Conservation (phyloP, 2,888 invertebrate species). For the Alsophila aescularia region DNA sequence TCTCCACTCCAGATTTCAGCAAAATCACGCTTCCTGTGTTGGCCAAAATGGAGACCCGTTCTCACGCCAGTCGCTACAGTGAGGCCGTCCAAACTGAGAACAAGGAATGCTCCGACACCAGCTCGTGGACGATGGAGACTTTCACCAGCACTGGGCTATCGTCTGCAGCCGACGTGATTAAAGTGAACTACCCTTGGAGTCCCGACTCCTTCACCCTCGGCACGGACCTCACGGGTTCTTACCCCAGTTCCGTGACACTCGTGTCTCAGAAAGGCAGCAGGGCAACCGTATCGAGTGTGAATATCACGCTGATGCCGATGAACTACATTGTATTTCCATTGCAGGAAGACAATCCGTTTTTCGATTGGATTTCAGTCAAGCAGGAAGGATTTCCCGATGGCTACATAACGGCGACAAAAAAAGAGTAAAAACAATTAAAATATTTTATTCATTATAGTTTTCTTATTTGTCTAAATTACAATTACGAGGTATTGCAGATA, state of each 20-base stretch:
- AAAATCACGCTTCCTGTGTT: too few species aligned
- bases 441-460: constrained; percentile 41
- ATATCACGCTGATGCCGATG: constrained; percentile 30
- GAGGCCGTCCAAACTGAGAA: too few species aligned
- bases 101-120: too few species aligned
- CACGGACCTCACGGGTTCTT: constrained; percentile 41
- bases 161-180: constrained; percentile 19
- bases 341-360: neutral
- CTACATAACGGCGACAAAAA: constrained; percentile 48
- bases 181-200: constrained; percentile 54
- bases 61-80: too few species aligned
- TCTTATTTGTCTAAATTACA: constrained; percentile 26
- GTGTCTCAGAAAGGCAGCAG: constrained; percentile 43
- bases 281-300: constrained; percentile 10
- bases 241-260: constrained; percentile 47
- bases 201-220: constrained; percentile 40
- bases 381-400: constrained; percentile 27
- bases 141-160: constrained; percentile 35
- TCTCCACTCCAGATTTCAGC: too few species aligned
- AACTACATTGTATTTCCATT: constrained; percentile 26
- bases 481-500: constrained; percentile 3
- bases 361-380: constrained; percentile 35
- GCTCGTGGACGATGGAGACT: too few species aligned
- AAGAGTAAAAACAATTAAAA: constrained; percentile 50
- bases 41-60: too few species aligned